Evolutionary conservation across 2,888 invertebrate genomes (phyloP), one percentile per base, ranked within the genome.

Genomic region (Philaethria dido): DNA sequence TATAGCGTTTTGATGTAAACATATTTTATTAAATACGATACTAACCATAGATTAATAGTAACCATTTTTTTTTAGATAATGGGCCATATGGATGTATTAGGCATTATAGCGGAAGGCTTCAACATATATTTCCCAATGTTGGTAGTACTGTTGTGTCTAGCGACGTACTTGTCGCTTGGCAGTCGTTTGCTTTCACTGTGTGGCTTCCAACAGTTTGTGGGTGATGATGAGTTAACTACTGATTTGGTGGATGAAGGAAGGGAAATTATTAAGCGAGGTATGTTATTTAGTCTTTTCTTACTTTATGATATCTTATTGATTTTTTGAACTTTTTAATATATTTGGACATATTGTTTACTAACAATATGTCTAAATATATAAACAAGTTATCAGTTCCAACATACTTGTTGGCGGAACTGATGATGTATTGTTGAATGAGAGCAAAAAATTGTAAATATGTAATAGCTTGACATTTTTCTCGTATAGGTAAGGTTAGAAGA

Each of bases 1-100:
- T n/a, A n/a, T n/a, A n/a, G n/a, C n/a, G n/a, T n/a, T n/a, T n/a
- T n/a, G n/a, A 29, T 6, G 6, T 3, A 29, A 4, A 29, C 29
- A 29, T 29, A 29, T 4, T 29, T 29, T 29, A 6, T 29, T 29
- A 29, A 29, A 29, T 29, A 29, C 3, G 6, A 6, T 29, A 29
- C 6, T 6, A 29, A 29, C 6, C 13, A 39, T 13, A 39, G 39
- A 39, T 25, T 50, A 11, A 33, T 16, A 42, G 9, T 22, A 42
- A 0, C 0, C 3, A 57, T 33, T 33, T 64, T n/a, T 61, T 65
- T 78, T 76, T 79, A 96, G 96, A 96, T 99, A 76, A 99, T 99
- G 99, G 99, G 99, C 0, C 99, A 99, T 85, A 98, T 99, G 98
- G 99, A 99, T 87, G 98, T 99, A 0, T 96, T 99, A 64, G 96